Conservation (phyloP, 2,113 vertebrate species). For the Anas platyrhynchos region DNA sequence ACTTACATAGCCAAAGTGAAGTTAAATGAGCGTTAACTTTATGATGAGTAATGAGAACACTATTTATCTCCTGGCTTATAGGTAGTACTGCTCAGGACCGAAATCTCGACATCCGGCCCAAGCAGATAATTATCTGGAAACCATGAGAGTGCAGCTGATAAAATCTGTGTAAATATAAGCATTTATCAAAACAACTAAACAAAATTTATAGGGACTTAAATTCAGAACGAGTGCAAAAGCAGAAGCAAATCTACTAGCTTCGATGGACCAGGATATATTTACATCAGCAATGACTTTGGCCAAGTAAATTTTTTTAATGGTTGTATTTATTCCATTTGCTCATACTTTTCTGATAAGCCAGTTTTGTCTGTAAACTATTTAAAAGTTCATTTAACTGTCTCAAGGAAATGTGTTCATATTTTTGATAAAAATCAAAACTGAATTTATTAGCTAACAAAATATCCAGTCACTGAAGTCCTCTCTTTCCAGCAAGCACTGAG, state of each 20-base stretch:
- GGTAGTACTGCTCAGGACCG: fast-evolving
- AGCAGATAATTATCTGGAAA: background rate
- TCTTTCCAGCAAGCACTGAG: background rate
- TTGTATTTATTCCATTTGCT: background rate
- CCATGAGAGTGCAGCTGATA: background rate
- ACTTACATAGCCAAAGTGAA: background rate
- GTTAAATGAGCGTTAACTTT: background rate
- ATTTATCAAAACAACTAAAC: background rate
- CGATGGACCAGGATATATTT: background rate
- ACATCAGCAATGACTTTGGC: background rate
- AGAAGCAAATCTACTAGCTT: background rate
- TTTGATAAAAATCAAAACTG: background rate
- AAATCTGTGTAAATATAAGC: background rate
- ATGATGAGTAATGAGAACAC: background rate
- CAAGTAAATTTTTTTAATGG: background rate
- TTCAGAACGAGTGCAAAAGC: background rate
- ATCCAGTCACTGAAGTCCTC: background rate
- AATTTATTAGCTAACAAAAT: background rate
- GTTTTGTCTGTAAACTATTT: background rate
- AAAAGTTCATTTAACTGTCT: background rate
- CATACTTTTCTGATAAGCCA: background rate
- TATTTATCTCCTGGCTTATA: background rate
- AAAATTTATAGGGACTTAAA: background rate
- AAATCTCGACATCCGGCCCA: background rate
- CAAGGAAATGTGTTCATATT: background rate